Evolutionary conservation across 2,888 invertebrate species (phyloP).

Genomic region (Willowsia nigromaculata): DNA sequence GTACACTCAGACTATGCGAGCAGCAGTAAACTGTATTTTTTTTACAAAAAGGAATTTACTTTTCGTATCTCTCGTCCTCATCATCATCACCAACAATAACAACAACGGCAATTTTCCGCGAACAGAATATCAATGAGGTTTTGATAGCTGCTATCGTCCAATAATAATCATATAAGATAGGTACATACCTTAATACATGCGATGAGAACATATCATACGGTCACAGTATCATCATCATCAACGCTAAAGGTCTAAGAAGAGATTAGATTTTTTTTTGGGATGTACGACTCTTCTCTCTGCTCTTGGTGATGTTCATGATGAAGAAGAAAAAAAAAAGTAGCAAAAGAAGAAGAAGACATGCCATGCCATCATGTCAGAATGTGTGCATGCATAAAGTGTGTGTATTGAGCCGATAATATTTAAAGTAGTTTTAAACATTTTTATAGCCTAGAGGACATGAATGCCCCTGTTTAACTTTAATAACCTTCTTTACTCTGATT

Average conservation of each 20-base stretch:
- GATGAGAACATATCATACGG: not conserved
- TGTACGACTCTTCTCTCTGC: not conserved
- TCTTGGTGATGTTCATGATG: not conserved
- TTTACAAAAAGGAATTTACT: slow-evolving; percentile 31
- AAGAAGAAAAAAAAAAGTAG: slow-evolving; percentile 11
- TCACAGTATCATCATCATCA: slow-evolving; percentile 13
- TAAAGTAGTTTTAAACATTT: slow-evolving; percentile 48
- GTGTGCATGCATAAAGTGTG: slow-evolving; percentile 21
- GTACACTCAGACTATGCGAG: too few relatives aligned
- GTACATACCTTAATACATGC: not conserved
- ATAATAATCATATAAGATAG: not conserved
- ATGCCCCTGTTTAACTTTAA: slow-evolving; percentile 70
- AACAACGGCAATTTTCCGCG: slow-evolving; percentile 77
- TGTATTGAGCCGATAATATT: slow-evolving; percentile 49
- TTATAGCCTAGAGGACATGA: slow-evolving; percentile 60
- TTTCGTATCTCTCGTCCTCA: slow-evolving; percentile 43
- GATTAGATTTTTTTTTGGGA: slow-evolving; percentile 20
- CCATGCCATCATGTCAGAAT: slow-evolving; percentile 22
- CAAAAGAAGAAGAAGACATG: slow-evolving; percentile 4
- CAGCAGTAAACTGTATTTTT: slow-evolving; percentile 14
- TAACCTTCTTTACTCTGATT: slow-evolving; percentile 20
- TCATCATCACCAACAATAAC: slow-evolving; percentile 48
- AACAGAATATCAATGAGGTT: slow-evolving; percentile 78
- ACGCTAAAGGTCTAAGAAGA: slow-evolving; percentile 2
- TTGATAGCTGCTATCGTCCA: not conserved